phyloP scores from a whole-genome alignment of 64 coral and sea anemone genomes.

The Acropora yongei region DNA sequence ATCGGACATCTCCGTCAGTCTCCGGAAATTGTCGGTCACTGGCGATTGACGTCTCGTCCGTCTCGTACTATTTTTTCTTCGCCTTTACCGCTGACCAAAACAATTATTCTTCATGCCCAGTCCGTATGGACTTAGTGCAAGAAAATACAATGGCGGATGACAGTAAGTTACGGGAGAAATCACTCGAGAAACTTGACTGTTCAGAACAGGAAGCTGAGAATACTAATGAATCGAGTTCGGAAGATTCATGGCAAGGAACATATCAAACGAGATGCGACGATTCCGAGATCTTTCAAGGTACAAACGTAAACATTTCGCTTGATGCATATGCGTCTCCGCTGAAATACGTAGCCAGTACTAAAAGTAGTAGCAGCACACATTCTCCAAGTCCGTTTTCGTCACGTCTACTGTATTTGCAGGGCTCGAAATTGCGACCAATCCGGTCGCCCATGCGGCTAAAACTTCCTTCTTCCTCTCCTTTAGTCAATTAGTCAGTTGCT shows the following conservation, averaged over 20 bases:
- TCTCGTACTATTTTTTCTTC: too few species aligned
- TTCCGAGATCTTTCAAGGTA: not conserved
- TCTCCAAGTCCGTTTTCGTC: too few species aligned
- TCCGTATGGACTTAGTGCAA: not conserved
- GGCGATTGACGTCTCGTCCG: too few species aligned
- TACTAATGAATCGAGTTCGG: not conserved
- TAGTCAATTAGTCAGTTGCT: too few species aligned
- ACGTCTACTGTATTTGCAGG: too few species aligned
- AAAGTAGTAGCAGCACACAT: too few species aligned
- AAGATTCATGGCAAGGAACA: not conserved
- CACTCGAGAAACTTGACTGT: not conserved
- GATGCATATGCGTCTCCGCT: too few species aligned
- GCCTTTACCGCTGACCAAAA: too few species aligned
- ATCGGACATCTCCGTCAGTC: not conserved
- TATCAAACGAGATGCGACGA: not conserved
- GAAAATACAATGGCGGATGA: not conserved
- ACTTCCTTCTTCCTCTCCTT: too few species aligned
- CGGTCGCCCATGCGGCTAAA: too few species aligned
- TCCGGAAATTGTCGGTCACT: not conserved
- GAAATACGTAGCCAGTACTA: too few species aligned
- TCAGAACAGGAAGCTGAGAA: not conserved
- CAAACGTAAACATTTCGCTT: not conserved
- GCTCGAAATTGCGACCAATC: too few species aligned
- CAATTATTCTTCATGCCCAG: not conserved
- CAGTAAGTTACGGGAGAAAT: not conserved